Evolutionary conservation across 2,888 invertebrate species (phyloP), one percentile per base, ranked within the genome.

Genomic region (Sclerodermus sp.): DNA sequence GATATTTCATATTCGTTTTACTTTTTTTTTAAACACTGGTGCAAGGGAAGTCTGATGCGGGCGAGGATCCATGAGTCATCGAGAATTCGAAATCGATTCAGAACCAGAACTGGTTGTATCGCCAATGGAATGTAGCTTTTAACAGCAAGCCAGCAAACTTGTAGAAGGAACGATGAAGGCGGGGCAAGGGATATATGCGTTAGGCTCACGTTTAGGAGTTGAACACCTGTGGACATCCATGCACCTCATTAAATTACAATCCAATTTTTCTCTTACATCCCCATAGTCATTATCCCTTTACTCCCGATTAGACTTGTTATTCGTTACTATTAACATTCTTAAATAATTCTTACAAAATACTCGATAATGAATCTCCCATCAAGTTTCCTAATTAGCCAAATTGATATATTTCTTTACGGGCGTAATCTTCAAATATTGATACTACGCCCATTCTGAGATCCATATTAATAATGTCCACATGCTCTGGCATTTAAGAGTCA

Each of bases 51-150:
- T 10, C 12, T 3, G n/a, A 30, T 12, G 18, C 12, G 31, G 42
- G 16, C 12, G 32, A 42, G 16, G 42, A 57, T 55, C 47, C 63
- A 57, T 51, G 52, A 57, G 63, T 60, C 65, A 53, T 59, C 51
- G 57, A 57, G 58, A 58, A 65, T 66, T 64, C 61, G 60, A 64
- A 68, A 70, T 62, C 60, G 62, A 69, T 70, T 67, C 63, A 64
- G 64, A 69, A 71, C 71, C 63, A 64, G 64, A 69, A 71, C 71
- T 70, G 71, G 69, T 71, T 69, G 58, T 67, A 54, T 55, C 59
- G 58, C 45, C 60, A 51, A 53, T 59, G 66, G 66, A 72, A 70
- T 70, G 70, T 63, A 66, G 62, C 66, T 58, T 68, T 70, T 68
- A 70, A 64, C 65, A 63, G 56, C 58, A 57, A 65, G 57, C 53